These are phyloP conservation scores for Sarcophaga bullata DNA, from an alignment of 1,140 invertebrate species.

Conservation along the genomic window DNA sequence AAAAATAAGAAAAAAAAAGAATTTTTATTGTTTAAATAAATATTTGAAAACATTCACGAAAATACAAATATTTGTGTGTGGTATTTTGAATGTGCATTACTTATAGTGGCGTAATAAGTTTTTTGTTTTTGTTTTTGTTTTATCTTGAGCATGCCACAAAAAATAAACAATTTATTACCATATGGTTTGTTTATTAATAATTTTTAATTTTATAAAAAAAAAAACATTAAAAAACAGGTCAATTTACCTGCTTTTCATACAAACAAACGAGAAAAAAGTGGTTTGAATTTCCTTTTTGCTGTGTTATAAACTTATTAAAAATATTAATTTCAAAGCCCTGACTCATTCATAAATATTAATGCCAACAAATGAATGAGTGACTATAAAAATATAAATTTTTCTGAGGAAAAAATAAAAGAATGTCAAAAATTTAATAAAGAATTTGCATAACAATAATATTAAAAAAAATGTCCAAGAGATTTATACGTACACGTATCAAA, in stretches of 20 bases:
- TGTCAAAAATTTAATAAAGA: not conserved
- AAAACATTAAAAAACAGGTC: not conserved
- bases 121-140: too few relatives aligned
- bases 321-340: not conserved
- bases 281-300: not conserved
- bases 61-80: not conserved
- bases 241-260: not conserved
- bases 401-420: not conserved
- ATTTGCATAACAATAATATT: not conserved
- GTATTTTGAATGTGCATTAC: not conserved
- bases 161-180: not conserved
- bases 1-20: too few relatives aligned
- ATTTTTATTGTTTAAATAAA: not conserved
- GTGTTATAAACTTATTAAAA: not conserved
- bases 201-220: too few relatives aligned
- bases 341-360: slow-evolving; percentile 6
- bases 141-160: too few relatives aligned
- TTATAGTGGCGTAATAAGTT: not conserved
- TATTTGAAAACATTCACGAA: not conserved
- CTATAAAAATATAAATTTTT: not conserved
- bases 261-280: not conserved
- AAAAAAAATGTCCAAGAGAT: not conserved
- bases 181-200: not conserved
- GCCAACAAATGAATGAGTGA: not conserved
- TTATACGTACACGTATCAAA: not conserved